Conservation (phyloP, 2,797 vertebrate genomes). For the Prunella strophiata region DNA sequence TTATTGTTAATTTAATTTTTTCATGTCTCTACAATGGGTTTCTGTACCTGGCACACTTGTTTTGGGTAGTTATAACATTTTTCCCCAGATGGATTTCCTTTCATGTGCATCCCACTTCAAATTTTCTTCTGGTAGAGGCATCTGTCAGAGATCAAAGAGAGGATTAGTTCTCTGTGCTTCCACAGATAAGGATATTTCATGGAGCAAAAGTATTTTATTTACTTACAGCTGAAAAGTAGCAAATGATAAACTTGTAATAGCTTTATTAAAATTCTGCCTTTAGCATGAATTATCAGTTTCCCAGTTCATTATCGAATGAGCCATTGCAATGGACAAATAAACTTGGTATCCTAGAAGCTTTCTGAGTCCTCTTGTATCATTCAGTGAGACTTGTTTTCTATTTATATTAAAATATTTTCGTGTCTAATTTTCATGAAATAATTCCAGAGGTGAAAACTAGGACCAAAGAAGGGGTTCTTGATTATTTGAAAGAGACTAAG, state of each 20-base stretch:
- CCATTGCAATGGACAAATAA: neutral
- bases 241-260: neutral
- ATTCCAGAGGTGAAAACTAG: neutral
- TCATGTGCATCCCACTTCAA: slow-evolving; percentile 1
- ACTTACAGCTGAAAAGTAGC: neutral
- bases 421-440: neutral
- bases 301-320: neutral
- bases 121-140: slow-evolving; percentile 17
- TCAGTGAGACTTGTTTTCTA: neutral
- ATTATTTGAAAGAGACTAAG: neutral
- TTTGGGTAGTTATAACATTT: neutral
- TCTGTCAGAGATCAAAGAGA: slow-evolving; percentile 50
- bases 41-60: neutral
- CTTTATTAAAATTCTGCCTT: neutral
- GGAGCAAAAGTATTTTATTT: slow-evolving; percentile 26
- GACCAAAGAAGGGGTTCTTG: neutral
- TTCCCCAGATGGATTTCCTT: slow-evolving; percentile 7
- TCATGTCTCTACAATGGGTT: neutral
- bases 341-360: neutral
- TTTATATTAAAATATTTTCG: neutral
- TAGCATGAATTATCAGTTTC: neutral
- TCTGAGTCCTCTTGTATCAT: neutral
- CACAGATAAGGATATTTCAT: slow-evolving; percentile 28
- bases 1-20: neutral
- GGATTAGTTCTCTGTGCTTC: slow-evolving; percentile 37